Conservation (phyloP, 2,113 vertebrate species). For the Platanista minor region DNA sequence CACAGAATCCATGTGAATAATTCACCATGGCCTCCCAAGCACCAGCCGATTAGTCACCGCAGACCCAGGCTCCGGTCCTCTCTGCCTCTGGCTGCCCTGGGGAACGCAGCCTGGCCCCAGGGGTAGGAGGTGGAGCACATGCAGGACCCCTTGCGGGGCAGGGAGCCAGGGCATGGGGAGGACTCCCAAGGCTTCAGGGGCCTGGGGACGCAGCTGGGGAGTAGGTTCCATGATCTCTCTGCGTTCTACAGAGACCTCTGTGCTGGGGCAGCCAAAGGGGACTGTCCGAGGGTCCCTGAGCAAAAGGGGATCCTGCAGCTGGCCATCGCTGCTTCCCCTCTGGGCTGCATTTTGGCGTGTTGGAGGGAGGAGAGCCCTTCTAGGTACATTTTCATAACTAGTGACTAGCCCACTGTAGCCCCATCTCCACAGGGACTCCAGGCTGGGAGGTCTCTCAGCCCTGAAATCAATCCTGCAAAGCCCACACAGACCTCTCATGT, state of each 20-base stretch:
- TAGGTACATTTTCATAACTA: background rate
- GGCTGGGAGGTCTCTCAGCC: background rate
- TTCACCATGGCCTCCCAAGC: slow-evolving; percentile 71
- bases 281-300: background rate
- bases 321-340: background rate
- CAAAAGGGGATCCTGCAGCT: background rate
- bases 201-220: rapidly evolving
- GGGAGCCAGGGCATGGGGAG: background rate
- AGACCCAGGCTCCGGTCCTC: slow-evolving; percentile 35
- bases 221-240: background rate
- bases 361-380: background rate
- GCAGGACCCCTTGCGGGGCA: background rate
- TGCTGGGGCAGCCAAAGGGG: background rate
- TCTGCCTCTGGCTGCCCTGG: slow-evolving; percentile 14
- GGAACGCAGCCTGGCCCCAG: background rate
- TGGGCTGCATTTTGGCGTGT: background rate
- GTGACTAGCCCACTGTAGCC: background rate
- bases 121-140: background rate
- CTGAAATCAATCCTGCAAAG: background rate
- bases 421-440: background rate
- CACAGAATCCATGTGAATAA: slow-evolving; percentile 75
- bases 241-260: background rate
- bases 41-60: slow-evolving; percentile 67
- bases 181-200: background rate
- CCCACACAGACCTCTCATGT: background rate